phyloP scores from a whole-genome alignment of 2,113 vertebrate genomes.

The Cervus canadensis region DNA sequence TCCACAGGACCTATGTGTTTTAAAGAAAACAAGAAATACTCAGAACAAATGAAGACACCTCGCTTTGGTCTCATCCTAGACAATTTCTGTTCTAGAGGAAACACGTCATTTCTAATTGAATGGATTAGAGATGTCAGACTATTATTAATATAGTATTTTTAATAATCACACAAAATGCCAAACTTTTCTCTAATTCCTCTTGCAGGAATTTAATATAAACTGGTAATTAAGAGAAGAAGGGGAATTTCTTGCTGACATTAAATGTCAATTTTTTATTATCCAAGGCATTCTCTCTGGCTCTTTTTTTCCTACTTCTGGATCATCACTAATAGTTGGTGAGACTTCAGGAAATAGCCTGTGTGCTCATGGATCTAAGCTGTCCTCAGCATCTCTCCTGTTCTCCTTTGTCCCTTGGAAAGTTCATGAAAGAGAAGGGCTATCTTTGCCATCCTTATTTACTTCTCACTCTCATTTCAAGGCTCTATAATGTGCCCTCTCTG shows the following conservation, averaged over 20 bases:
- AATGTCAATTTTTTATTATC: background rate
- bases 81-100: constrained; percentile 27
- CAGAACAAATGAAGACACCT: constrained; percentile 40
- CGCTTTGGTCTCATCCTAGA: background rate
- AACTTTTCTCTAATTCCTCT: constrained; percentile 35
- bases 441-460: background rate
- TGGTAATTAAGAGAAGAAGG: constrained; percentile 32
- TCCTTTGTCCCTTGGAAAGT: background rate
- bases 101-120: constrained; percentile 52
- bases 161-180: constrained; percentile 48
- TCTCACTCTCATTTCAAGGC: background rate
- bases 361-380: accelerated
- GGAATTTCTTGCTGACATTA: background rate
- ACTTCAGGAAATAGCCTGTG: background rate
- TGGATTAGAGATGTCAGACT: constrained; percentile 41
- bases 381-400: background rate
- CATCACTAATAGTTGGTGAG: background rate
- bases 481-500: background rate
- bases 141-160: constrained; percentile 50
- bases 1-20: constrained; percentile 48
- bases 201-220: constrained; percentile 31
- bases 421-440: background rate
- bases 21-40: constrained; percentile 54
- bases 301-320: background rate
- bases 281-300: background rate